These are phyloP conservation scores for Lucinisca nassula DNA, from an alignment of 2,888 invertebrate genomes.

Conservation along the genomic window DNA sequence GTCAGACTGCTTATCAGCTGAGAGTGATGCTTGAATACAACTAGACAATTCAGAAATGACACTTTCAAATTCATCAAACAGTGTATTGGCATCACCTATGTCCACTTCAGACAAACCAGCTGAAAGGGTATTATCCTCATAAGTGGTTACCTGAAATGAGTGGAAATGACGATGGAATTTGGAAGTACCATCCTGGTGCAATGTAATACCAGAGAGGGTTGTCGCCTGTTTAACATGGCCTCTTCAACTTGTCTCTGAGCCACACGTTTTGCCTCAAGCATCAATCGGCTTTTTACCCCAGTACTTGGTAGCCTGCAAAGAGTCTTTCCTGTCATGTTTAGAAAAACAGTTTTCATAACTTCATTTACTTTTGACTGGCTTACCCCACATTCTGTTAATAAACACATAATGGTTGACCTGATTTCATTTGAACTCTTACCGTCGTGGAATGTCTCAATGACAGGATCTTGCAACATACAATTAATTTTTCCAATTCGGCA, in stretches of 20 bases:
- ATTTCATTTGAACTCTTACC: constrained; percentile 26
- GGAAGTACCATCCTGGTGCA: constrained; percentile 53
- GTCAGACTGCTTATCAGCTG: neutral
- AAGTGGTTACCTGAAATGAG: constrained; percentile 42
- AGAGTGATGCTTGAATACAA: neutral
- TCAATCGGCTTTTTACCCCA: constrained; percentile 42
- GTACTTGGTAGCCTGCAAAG: constrained; percentile 42
- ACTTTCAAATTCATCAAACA: constrained; percentile 19
- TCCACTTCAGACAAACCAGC: constrained; percentile 28
- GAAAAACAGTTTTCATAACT: constrained; percentile 27
- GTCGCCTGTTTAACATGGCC: constrained; percentile 14
- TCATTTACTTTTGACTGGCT: constrained; percentile 39
- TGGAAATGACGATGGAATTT: constrained; percentile 56
- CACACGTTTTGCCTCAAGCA: constrained; percentile 40
- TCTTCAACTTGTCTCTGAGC: constrained; percentile 31
- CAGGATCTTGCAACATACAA: neutral
- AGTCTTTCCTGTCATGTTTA: constrained; percentile 44
- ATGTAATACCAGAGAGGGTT: neutral
- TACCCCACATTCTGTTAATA: constrained; percentile 43
- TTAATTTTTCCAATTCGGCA: neutral
- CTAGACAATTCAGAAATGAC: neutral
- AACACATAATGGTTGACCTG: constrained; percentile 35
- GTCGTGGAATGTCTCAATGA: constrained; percentile 19
- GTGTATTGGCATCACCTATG: constrained; percentile 24
- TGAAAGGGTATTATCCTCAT: constrained; percentile 10